Evolutionary conservation across 2,888 invertebrate genomes (phyloP), one percentile per base, ranked within the genome.

Genomic region (Leucania comma): DNA sequence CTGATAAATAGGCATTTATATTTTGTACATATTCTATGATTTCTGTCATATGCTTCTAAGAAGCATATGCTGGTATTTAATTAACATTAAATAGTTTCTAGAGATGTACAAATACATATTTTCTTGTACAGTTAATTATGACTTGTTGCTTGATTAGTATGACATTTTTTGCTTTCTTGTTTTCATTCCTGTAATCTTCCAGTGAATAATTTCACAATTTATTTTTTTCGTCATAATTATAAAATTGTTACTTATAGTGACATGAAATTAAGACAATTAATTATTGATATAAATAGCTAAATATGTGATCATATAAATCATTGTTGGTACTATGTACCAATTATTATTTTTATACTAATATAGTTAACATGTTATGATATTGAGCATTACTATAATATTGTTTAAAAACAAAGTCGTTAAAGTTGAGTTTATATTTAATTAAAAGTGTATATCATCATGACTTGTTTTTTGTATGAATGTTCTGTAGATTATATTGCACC

Each of bases 271-370:
- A 76, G 79, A 78, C 78, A 81, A 71, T 68, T 80, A 67, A 73
- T 71, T 69, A 81, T 68, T 64, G 65, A 78, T 74, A 66, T 71
- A 71, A 80, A 72, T 78, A 84, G 68, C 79, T 79, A 72, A 78
- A 63, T 63, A 78, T 88, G 88, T 90, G 88, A 91, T 88, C 85
- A 80, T 87, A 84, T 84, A 85, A 88, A 86, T 84, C 84, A 87
- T 88, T 89, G 87, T 93, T 90, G 92, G 92, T 93, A 93, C 93
- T 89, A 87, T 93, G 93, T 93, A 93, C 82, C 91, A 90, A 89
- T 78, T 84, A 64, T 80, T 75, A 71, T 71, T 77, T 75, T 80
- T 82, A 80, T 84, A 83, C 78, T 74, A 71, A 72, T 72, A 59
- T 70, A 84, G 70, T 78, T 69, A 77, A 71, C 71, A 67, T 57